A percentile compares a stretch with the other conserved stretches of the same genome.
Evolutionary conservation across 2,888 invertebrate species (phyloP).

Genomic region (Oscheius sp.): DNA sequence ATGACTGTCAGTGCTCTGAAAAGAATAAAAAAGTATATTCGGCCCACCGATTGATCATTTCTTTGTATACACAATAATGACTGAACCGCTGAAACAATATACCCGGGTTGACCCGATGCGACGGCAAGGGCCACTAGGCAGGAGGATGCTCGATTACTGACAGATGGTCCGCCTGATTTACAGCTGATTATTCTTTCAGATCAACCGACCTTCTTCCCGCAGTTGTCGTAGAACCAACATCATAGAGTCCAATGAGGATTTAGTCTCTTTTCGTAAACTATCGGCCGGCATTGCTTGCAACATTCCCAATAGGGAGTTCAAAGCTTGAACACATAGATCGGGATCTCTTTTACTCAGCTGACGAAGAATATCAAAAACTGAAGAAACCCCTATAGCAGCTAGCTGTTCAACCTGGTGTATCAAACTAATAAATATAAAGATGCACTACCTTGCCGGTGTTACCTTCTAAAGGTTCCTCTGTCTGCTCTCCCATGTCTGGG

Average conservation of each 20-base stretch:
- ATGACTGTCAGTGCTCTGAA: constrained; percentile 43
- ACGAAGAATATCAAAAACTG: constrained; percentile 88
- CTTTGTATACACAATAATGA: constrained; percentile 41
- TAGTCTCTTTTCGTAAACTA: constrained; percentile 83
- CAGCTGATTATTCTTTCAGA: neutral
- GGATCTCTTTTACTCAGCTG: constrained; percentile 86
- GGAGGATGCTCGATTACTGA: constrained; percentile 88
- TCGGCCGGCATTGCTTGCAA: constrained; percentile 73
- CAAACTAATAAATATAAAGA: neutral
- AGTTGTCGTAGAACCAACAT: constrained; percentile 80
- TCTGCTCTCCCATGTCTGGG: neutral
- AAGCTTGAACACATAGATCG: constrained; percentile 83
- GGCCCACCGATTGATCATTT: constrained; percentile 7
- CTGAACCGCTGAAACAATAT: constrained; percentile 54
- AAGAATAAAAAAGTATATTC: neutral
- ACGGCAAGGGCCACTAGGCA: constrained; percentile 90
- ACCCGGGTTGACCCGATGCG: constrained; percentile 81
- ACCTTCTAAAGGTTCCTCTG: neutral
- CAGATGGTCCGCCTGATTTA: constrained; percentile 51
- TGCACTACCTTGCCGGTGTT: constrained; percentile 17
- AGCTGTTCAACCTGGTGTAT: constrained; percentile 49
- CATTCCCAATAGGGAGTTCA: constrained; percentile 80
- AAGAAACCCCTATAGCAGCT: constrained; percentile 75
- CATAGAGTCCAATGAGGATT: constrained; percentile 81
- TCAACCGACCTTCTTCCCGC: constrained; percentile 49